Evolutionary conservation across 2,888 invertebrate genomes (phyloP), one percentile per base, ranked within the genome.

Genomic region (Nymphalis polychloros): DNA sequence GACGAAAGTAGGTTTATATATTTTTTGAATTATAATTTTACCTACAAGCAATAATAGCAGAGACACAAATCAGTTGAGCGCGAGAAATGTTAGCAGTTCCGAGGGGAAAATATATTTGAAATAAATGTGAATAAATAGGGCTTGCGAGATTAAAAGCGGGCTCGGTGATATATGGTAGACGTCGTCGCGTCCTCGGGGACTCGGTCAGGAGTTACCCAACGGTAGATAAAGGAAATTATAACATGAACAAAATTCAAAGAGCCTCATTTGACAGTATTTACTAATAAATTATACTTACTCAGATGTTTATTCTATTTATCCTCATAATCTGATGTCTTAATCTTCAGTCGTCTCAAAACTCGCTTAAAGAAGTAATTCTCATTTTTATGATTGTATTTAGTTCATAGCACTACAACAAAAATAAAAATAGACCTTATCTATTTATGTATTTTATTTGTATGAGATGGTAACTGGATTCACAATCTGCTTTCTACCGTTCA

Each of bases 61-160:
- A 81, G 77, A 81, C 85, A 88, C 87, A 88, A 90, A 90, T 89
- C 87, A 89, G 86, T 85, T 85, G 83, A 87, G 84, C 80, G 83
- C 84, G 83, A 87, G 84, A 88, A 89, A 86, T 79, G 87, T 83
- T 85, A 86, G 60, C 48, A 48, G 87, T 87, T 89, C 90, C 88
- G 84, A 83, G 84, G 86, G 87, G 85, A 84, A 85, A 90, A 89
- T 89, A 88, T 89, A 86, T 89, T 89, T 86, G 84, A 83, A 85
- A 89, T 90, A 88, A 89, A 90, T 88, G 87, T 85, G 84, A 89
- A 90, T 89, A 90, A 90, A 90, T 90, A 89, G 88, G 87, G 81
- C 88, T 87, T 81, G 84, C 78, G 87, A 88, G 89, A 89, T 89
- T 89, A 89, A 89, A 89, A 86, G 87, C 88, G 85, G 84, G 72